Percentiles rank a stretch among this genome's conserved stretches.
Conservation (phyloP, 2,797 vertebrate species). For the Melanotaenia trifasciata region DNA sequence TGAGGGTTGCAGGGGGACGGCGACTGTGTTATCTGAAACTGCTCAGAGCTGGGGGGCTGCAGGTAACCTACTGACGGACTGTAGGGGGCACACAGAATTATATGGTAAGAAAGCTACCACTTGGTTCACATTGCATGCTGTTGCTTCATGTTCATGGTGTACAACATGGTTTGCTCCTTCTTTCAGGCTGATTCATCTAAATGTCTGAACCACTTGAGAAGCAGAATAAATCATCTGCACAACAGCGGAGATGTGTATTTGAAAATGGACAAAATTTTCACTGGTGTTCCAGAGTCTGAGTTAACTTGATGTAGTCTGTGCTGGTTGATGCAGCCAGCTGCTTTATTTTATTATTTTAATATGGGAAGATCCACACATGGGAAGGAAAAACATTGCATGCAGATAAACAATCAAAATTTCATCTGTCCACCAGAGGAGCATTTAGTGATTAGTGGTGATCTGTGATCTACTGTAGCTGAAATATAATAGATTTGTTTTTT, state of each 20-base stretch:
- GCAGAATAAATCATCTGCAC: neutral
- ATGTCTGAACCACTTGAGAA: neutral
- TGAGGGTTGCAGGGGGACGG: conserved; percentile 95
- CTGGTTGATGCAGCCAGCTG: neutral
- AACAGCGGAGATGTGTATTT: too few species aligned
- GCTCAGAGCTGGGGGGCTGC: conserved; percentile 93
- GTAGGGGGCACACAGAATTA: conserved; percentile 1
- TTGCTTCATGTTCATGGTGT: neutral
- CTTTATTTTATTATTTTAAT: neutral
- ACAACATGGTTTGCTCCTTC: neutral
- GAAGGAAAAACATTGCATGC: too few species aligned
- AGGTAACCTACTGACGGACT: conserved; percentile 95
- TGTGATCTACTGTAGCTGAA: neutral
- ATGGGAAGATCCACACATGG: too few species aligned
- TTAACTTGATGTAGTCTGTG: neutral
- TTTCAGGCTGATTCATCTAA: neutral
- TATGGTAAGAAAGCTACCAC: neutral
- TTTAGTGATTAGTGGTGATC: neutral
- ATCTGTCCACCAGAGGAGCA: neutral
- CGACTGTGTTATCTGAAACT: conserved; percentile 96
- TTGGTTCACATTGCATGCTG: neutral
- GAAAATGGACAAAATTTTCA: too few species aligned
- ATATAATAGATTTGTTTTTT: neutral
- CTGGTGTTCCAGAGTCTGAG: neutral
- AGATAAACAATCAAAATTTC: too few species aligned